Evolutionary conservation across 2,888 invertebrate genomes (phyloP).

Genomic region (Heliothis peltigera): DNA sequence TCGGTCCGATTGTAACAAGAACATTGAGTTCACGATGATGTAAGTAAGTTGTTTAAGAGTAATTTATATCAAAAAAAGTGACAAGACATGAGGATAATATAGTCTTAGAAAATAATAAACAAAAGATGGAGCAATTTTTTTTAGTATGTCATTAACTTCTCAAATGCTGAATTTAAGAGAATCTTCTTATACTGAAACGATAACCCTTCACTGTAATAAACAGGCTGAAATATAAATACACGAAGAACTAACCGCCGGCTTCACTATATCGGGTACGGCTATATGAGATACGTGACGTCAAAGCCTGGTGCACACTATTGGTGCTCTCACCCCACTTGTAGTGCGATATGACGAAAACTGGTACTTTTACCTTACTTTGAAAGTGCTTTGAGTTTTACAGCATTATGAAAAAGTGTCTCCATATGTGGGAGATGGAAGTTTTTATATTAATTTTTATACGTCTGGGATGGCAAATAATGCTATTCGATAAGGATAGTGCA

Average conservation of each 20-base stretch:
- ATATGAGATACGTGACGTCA: conserved; percentile 69
- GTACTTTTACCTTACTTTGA: conserved; percentile 35
- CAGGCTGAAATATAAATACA: conserved; percentile 55
- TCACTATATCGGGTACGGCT: conserved; percentile 63
- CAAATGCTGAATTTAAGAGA: too few species aligned
- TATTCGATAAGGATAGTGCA: background rate
- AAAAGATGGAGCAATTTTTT: too few species aligned
- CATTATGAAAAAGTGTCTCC: conserved; percentile 26
- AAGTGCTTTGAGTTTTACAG: conserved; percentile 41
- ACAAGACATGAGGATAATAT: too few species aligned
- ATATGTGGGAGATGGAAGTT: conserved; percentile 1
- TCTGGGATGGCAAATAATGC: background rate
- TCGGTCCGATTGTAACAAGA: background rate
- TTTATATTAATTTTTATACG: background rate
- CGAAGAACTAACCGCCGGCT: conserved; percentile 23
- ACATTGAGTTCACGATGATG: too few species aligned
- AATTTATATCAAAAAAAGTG: too few species aligned
- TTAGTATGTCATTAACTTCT: too few species aligned
- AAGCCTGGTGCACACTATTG: conserved; percentile 56
- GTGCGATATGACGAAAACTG: conserved; percentile 48
- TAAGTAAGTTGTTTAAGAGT: too few species aligned
- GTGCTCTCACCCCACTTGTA: conserved; percentile 52
- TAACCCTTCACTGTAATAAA: conserved; percentile 35
- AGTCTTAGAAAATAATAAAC: too few species aligned
- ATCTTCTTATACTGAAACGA: conserved; percentile 18